phyloP scores from a whole-genome alignment of 2,113 vertebrate genomes.

The Lethenteron camtschaticum region DNA sequence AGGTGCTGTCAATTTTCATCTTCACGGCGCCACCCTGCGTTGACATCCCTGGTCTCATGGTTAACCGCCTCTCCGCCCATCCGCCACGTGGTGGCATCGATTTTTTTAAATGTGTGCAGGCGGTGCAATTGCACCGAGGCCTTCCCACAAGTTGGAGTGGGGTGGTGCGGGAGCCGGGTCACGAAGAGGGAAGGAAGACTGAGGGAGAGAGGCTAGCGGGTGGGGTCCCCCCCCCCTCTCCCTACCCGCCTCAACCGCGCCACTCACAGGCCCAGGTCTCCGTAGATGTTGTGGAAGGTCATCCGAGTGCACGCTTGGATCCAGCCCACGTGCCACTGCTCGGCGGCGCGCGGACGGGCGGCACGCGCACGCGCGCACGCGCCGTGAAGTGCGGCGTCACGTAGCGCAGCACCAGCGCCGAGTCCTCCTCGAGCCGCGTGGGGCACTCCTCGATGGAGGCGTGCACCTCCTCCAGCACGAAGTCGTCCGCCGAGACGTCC shows the following conservation, averaged over 20 bases:
- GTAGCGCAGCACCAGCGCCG: slow-evolving; percentile 81
- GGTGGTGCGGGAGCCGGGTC: too few relatives aligned
- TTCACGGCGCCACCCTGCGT: too few relatives aligned
- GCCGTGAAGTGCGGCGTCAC: slow-evolving; percentile 86
- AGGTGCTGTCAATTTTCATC: too few relatives aligned
- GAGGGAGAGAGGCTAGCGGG: too few relatives aligned
- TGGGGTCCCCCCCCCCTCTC: too few relatives aligned
- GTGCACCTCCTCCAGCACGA: slow-evolving; percentile 48
- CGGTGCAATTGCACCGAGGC: too few relatives aligned
- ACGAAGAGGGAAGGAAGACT: too few relatives aligned
- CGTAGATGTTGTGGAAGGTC: slow-evolving; percentile 93
- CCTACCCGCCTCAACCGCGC: background rate
- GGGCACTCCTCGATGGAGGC: slow-evolving; percentile 72
- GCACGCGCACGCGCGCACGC: slow-evolving; percentile 62
- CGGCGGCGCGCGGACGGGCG: slow-evolving; percentile 46
- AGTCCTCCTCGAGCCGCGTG: slow-evolving; percentile 90
- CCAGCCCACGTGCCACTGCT: slow-evolving; percentile 94
- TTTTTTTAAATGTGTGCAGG: too few relatives aligned
- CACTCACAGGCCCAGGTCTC: slow-evolving; percentile 85
- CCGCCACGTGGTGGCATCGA: too few relatives aligned
- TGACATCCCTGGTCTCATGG: too few relatives aligned
- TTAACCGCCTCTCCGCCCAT: too few relatives aligned
- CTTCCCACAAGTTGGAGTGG: too few relatives aligned
- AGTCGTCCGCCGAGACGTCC: slow-evolving; percentile 27
- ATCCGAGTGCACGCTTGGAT: slow-evolving; percentile 96